Conservation (phyloP, 2,888 invertebrate genomes). For the Caenorhabditis becei region DNA sequence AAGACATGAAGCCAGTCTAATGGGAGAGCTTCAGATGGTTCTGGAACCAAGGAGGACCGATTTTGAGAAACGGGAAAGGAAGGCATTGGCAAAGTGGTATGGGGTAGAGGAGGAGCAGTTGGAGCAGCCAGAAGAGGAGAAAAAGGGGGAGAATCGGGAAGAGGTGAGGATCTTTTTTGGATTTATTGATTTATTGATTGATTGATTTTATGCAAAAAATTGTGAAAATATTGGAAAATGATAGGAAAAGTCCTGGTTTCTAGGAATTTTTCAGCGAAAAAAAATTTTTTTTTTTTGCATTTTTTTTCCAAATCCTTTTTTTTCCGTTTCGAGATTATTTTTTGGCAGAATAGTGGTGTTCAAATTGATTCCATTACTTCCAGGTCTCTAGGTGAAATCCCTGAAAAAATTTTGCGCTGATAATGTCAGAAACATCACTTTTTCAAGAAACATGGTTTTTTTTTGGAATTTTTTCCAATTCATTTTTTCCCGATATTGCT, state of each 20-base stretch:
- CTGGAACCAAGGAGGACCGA: slow-evolving; percentile 39
- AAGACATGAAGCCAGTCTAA: slow-evolving; percentile 24
- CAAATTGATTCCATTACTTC: too few species aligned
- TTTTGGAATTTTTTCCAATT: too few species aligned
- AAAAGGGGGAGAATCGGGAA: slow-evolving; percentile 5
- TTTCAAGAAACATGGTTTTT: too few species aligned
- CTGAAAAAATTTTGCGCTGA: too few species aligned
- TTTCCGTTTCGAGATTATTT: too few species aligned
- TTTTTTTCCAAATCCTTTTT: too few species aligned
- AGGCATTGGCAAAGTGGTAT: slow-evolving; percentile 55
- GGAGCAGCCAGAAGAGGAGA: slow-evolving; percentile 20
- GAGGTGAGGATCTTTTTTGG: background rate
- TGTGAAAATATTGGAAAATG: background rate
- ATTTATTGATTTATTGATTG: background rate
- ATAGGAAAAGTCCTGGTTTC: background rate
- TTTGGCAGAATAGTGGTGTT: too few species aligned
- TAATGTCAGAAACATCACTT: too few species aligned
- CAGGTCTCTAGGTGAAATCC: too few species aligned
- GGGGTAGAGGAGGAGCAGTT: slow-evolving; percentile 45
- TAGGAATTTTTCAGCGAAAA: background rate
- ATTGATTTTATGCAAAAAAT: background rate
- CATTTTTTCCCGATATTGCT: too few species aligned
- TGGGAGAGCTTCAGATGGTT: slow-evolving; percentile 54
- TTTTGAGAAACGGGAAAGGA: slow-evolving; percentile 41
- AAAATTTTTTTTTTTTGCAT: background rate